These are phyloP conservation scores for Ctenicera cuprea DNA, from an alignment of 2,888 invertebrate species.

Conservation along the genomic window DNA sequence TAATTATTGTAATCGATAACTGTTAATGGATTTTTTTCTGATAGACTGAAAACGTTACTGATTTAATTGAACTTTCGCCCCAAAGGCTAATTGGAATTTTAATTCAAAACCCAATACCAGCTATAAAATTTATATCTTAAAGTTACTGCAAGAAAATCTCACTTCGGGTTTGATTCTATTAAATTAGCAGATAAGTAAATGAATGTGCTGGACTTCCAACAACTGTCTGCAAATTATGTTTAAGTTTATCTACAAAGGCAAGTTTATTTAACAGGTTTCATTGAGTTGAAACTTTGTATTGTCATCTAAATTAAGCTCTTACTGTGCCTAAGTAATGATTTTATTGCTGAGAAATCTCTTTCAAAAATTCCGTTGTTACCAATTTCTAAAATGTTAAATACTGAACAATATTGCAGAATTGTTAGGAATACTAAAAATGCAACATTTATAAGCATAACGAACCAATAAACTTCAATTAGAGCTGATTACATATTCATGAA, in stretches of 20 bases:
- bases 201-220: background rate
- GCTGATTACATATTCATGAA: too few relatives aligned
- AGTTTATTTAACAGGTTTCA: background rate
- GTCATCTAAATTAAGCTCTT: slow-evolving; percentile 1
- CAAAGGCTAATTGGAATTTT: background rate
- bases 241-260: background rate
- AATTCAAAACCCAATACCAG: background rate
- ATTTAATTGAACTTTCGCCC: background rate
- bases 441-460: too few relatives aligned
- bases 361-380: background rate
- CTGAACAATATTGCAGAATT: too few relatives aligned
- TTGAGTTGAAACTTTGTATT: background rate
- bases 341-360: background rate
- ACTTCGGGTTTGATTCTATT: background rate
- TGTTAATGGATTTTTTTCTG: background rate
- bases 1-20: slow-evolving; percentile 3
- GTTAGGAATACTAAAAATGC: too few relatives aligned
- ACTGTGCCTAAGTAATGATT: background rate
- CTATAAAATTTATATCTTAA: background rate
- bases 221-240: background rate
- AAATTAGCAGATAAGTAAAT: slow-evolving; percentile 9
- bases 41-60: background rate
- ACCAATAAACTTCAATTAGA: too few relatives aligned
- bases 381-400: too few relatives aligned
- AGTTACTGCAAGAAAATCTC: background rate